Evolutionary conservation across 2,113 vertebrate genomes (phyloP), one percentile per base, ranked within the genome.

Genomic region (Colossoma macropomum): DNA sequence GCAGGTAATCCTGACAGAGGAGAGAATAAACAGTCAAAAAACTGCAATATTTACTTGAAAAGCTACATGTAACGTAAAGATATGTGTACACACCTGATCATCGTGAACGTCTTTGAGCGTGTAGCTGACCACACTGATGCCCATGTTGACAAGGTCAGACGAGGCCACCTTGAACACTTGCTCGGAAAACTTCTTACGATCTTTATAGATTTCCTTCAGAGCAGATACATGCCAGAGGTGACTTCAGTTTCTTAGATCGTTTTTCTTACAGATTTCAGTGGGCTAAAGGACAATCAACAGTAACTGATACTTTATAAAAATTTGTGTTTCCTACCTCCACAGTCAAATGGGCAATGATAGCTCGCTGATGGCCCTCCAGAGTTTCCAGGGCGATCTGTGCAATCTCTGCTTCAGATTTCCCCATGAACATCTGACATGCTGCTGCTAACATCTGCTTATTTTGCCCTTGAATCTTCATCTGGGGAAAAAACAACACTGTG

Each of bases 381-480:
- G 97, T 98, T 86, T 98, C 97, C 89, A 98, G 90, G 7, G 97
- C 95, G 2, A 98, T 98, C 3, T 98, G 97, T 70, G 95, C 92
- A 3, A 98, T 97, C 89, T 98, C 96, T 0, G 89, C 66, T 77
- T 98, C 97, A 0, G 95, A 94, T 81, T 98, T 98, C 3, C 97
- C 97, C 93, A 98, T 95, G 92, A 98, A 98, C 97, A 98, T 98
- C 87, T 98, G 97, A 82, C 97, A 98, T 68, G 97, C 97, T 0
- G 96, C 97, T 0, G 97, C 95, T 86, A 98, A 72, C 97, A 98
- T 98, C 93, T 98, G 96, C 86, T 98, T 98, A 86, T 98, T 98
- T 90, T 98, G 97, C 1, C 97, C 97, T 90, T 98, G 97, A 87
- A 98, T 98, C 93, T 98, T 98, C 91, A 98, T 96, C 97, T 98